Evolutionary conservation across 2,797 vertebrate genomes (phyloP).

Genomic region (Champsocephalus gunnari): DNA sequence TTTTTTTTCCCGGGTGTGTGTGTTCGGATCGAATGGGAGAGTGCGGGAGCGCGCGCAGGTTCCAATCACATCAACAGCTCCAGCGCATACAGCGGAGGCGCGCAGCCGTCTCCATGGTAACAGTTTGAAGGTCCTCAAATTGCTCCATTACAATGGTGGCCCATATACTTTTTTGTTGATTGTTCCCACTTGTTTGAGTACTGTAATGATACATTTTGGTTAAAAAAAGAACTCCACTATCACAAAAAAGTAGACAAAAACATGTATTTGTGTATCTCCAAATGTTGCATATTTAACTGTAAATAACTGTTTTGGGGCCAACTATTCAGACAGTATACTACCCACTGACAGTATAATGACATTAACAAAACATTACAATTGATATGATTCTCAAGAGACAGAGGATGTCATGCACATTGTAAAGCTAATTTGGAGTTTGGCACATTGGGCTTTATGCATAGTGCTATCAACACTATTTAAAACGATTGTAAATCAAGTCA

Average conservation of each 20-base stretch:
- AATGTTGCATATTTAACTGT: background rate
- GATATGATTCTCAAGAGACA: background rate
- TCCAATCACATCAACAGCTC: slow-evolving; percentile 76
- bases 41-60: slow-evolving; percentile 73
- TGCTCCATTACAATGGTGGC: slow-evolving; percentile 26
- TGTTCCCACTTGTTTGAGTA: background rate
- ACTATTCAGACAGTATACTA: too few relatives aligned
- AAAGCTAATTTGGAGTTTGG: background rate
- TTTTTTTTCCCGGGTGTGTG: slow-evolving; percentile 57
- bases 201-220: background rate
- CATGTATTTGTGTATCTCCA: background rate
- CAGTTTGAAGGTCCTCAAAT: slow-evolving; percentile 26
- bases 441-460: background rate
- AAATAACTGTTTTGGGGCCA: too few relatives aligned
- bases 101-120: slow-evolving; percentile 75
- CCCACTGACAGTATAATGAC: too few relatives aligned
- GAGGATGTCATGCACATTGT: background rate
- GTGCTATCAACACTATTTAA: background rate
- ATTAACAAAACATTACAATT: too few relatives aligned
- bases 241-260: background rate
- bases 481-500: too few relatives aligned
- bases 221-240: background rate
- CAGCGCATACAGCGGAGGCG: slow-evolving; percentile 70
- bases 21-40: slow-evolving; percentile 49
- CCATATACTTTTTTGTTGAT: background rate